These are phyloP conservation scores for Elgaria multicarinata DNA, from an alignment of 2,113 vertebrate species.

Conservation along the genomic window DNA sequence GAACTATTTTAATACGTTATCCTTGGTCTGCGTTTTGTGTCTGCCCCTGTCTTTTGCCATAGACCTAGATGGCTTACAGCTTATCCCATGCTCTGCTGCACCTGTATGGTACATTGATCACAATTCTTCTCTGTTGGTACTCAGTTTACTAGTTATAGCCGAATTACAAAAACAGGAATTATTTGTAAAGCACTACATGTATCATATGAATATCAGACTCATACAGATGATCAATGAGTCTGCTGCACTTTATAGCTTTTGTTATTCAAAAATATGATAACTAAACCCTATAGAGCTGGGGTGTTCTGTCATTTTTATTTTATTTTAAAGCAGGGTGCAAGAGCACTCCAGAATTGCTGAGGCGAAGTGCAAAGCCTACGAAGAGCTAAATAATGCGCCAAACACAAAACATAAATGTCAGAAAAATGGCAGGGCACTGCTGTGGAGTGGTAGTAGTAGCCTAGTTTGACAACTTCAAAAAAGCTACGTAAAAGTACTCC, in stretches of 20 bases:
- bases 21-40: background rate
- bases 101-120: background rate
- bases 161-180: background rate
- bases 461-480: background rate
- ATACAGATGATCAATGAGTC: background rate
- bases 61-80: background rate
- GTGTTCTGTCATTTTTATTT: background rate
- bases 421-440: background rate
- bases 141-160: background rate
- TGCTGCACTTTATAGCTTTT: background rate
- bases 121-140: too few relatives aligned
- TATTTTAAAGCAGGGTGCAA: background rate
- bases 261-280: background rate
- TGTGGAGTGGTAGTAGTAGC: background rate
- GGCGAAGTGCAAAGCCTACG: too few relatives aligned
- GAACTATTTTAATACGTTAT: background rate
- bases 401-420: background rate
- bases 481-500: background rate
- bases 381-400: background rate
- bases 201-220: background rate
- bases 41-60: background rate
- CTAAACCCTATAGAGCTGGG: background rate
- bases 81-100: background rate
- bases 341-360: background rate
- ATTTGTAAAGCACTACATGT: background rate